These are phyloP conservation scores for Clarias batrachus DNA, from an alignment of 2,113 vertebrate genomes.

Conservation along the genomic window DNA sequence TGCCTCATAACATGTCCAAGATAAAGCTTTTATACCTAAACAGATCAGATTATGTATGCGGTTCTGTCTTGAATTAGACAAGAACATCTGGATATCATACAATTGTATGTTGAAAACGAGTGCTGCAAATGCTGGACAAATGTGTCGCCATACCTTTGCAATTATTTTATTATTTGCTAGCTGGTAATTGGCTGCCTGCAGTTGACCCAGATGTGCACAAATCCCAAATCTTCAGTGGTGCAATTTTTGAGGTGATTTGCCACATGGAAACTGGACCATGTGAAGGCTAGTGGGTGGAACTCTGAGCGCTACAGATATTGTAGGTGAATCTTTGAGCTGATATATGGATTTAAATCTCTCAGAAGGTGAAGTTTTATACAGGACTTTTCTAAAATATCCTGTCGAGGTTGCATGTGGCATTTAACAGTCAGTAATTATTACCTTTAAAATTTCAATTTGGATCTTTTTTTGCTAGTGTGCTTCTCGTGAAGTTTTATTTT, in stretches of 20 bases:
- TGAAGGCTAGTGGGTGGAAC: not conserved
- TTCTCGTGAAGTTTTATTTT: not conserved
- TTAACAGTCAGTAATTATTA: not conserved
- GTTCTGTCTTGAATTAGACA: conserved; percentile 4
- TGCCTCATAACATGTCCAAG: not conserved
- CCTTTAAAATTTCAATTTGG: not conserved
- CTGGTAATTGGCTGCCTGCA: not conserved
- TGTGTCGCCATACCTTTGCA: not conserved
- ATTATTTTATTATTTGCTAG: not conserved
- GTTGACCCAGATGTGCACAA: not conserved
- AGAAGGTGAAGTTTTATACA: not conserved
- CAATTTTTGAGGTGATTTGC: not conserved
- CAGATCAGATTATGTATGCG: not conserved
- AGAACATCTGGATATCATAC: conserved; percentile 9
- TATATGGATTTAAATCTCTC: not conserved
- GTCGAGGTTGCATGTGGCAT: not conserved
- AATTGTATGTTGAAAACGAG: not conserved
- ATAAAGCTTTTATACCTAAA: not conserved
- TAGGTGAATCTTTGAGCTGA: not conserved
- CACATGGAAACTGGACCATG: not conserved
- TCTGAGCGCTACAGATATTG: not conserved
- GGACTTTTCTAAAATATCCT: not conserved
- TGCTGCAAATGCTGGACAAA: not conserved
- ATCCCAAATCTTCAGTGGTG: not conserved
- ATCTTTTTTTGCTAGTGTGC: not conserved